These are phyloP conservation scores for Phallusia fumigata DNA, from an alignment of 23 tunicate species.

Conservation along the genomic window DNA sequence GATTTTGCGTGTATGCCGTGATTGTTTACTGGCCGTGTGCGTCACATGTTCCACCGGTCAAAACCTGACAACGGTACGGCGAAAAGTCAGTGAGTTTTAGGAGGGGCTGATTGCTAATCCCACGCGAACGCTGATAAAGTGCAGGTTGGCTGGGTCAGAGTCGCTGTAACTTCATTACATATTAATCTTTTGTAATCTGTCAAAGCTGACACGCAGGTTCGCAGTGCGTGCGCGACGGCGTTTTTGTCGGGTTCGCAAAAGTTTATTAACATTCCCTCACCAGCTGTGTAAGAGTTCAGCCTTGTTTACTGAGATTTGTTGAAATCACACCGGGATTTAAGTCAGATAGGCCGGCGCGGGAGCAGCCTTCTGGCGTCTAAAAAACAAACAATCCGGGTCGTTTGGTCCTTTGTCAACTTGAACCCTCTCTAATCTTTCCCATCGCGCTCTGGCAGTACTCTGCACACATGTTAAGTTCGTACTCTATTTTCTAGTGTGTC, in stretches of 20 bases:
- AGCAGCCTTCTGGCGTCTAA: background rate
- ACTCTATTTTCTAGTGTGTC: background rate
- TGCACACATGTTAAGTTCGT: background rate
- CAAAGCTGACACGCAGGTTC: too few species aligned
- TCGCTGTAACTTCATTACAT: too few species aligned
- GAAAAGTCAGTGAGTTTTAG: background rate
- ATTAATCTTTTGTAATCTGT: too few species aligned
- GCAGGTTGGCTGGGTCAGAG: too few species aligned
- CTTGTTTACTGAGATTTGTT: too few species aligned
- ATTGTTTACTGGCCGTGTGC: background rate
- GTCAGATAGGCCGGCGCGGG: too few species aligned
- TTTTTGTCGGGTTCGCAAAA: too few species aligned
- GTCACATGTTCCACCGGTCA: background rate
- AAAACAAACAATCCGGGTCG: slow-evolving; percentile 7
- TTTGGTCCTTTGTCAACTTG: background rate
- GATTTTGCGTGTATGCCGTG: background rate
- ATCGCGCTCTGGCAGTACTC: background rate
- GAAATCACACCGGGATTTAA: too few species aligned
- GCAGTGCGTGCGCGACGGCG: too few species aligned
- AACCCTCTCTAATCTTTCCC: background rate
- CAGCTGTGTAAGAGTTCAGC: too few species aligned
- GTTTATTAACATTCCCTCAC: too few species aligned
- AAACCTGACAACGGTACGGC: background rate
- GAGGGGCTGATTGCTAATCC: background rate
- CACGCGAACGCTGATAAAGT: too few species aligned